Conservation (phyloP, 64 coral and sea anemone genomes). For the Stichodactyla helianthus region DNA sequence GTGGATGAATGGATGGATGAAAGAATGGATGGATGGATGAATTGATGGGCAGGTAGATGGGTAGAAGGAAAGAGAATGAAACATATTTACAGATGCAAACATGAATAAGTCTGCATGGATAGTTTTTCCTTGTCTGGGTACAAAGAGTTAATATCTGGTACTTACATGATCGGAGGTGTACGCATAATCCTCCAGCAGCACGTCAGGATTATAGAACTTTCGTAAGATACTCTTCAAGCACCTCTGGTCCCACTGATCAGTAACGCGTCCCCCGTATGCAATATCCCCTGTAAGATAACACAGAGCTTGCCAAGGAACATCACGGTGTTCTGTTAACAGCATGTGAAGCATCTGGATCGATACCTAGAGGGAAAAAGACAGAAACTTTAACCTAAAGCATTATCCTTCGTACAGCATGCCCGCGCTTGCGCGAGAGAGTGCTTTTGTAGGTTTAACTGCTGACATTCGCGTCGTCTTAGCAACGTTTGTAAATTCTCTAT, state of each 20-base stretch:
- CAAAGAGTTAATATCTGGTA: not conserved
- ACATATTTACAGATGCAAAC: too few species aligned
- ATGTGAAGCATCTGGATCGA: conserved; percentile 88
- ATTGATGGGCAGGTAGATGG: not conserved
- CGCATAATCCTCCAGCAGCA: conserved; percentile 65
- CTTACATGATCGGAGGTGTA: conserved; percentile 79
- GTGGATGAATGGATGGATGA: too few species aligned
- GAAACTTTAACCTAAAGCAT: not conserved
- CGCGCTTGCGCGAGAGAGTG: too few species aligned
- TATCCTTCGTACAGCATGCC: too few species aligned
- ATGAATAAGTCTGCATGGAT: too few species aligned
- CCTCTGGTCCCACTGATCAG: conserved; percentile 87
- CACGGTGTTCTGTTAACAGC: conserved; percentile 80
- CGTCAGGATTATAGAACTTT: conserved; percentile 69
- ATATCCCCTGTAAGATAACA: conserved; percentile 87
- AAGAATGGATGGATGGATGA: not conserved
- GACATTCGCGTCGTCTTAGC: too few species aligned
- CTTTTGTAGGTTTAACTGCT: too few species aligned
- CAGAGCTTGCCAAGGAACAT: conserved; percentile 83
- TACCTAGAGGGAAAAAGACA: conserved; percentile 36
- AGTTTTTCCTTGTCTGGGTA: too few species aligned
- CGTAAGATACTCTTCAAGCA: conserved; percentile 83
- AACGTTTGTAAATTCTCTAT: too few species aligned
- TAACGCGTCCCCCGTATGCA: conserved; percentile 86
- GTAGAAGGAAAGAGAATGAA: too few species aligned